phyloP scores from a whole-genome alignment of 2,113 vertebrate genomes.

The Leucopternis melanops region DNA sequence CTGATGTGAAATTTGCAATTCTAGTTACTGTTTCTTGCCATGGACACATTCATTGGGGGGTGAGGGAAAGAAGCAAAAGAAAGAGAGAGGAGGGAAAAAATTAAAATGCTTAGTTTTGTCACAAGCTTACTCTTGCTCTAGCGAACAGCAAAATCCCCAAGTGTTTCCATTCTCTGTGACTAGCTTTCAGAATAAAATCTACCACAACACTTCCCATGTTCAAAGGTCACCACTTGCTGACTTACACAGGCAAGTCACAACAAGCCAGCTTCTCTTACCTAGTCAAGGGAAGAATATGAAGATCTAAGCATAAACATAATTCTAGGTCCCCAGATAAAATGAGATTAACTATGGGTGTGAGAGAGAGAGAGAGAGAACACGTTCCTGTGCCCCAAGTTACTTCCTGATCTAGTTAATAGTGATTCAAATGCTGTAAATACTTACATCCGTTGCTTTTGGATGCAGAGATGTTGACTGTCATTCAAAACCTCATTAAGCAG shows the following conservation, averaged over 20 bases:
- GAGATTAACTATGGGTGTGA: background rate
- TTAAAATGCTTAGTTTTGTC: background rate
- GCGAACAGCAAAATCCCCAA: background rate
- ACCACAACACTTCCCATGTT: background rate
- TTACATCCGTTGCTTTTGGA: background rate
- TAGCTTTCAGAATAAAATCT: background rate
- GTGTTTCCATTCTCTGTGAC: background rate
- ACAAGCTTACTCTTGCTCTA: background rate
- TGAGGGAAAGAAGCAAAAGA: background rate
- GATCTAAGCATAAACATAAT: background rate
- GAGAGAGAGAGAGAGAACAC: background rate
- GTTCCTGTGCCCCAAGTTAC: background rate
- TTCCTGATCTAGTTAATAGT: background rate
- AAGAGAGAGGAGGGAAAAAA: background rate
- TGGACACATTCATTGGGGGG: rapidly evolving
- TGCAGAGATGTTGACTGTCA: background rate
- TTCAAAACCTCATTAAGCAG: background rate
- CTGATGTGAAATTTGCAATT: background rate
- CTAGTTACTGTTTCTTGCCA: background rate
- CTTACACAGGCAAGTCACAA: background rate
- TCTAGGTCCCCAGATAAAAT: background rate
- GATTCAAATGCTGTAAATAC: background rate
- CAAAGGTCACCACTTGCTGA: background rate
- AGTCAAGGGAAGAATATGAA: background rate
- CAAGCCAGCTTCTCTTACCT: background rate